phyloP scores from a whole-genome alignment of 1,140 invertebrate genomes.

The Drosophila repleta region DNA sequence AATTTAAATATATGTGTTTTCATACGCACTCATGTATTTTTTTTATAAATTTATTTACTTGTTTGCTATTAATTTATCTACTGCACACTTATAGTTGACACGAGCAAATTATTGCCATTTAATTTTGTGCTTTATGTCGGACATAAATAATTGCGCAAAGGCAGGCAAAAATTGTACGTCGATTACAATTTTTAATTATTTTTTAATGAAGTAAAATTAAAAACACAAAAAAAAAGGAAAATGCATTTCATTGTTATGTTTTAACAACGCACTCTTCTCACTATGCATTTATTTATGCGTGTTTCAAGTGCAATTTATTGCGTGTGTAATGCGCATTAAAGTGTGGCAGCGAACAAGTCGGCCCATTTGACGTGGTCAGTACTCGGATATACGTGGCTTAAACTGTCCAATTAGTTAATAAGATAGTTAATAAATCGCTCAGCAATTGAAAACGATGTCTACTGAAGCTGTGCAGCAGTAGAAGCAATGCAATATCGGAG shows the following conservation, averaged over 20 bases:
- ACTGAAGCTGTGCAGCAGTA: too few relatives aligned
- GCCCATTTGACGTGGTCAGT: slow-evolving; percentile 28
- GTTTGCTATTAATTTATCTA: slow-evolving; percentile 77
- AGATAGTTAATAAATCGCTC: background rate
- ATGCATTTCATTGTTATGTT: slow-evolving; percentile 10
- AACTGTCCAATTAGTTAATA: slow-evolving; percentile 11
- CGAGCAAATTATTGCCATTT: slow-evolving; percentile 77
- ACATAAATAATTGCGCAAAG: slow-evolving; percentile 80
- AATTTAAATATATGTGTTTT: slow-evolving; percentile 26
- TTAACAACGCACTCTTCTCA: slow-evolving; percentile 5
- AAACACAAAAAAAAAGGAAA: slow-evolving; percentile 21
- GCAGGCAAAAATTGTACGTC: slow-evolving; percentile 70
- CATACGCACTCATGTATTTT: slow-evolving; percentile 50
- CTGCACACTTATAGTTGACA: slow-evolving; percentile 77
- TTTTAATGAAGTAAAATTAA: slow-evolving; percentile 70
- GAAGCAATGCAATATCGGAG: too few relatives aligned
- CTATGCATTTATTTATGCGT: slow-evolving; percentile 73
- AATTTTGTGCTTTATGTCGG: slow-evolving; percentile 72
- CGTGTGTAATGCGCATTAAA: slow-evolving; percentile 63
- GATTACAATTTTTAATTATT: slow-evolving; percentile 81
- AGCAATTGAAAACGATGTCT: background rate
- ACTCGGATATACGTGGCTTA: slow-evolving; percentile 1
- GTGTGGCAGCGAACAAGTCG: slow-evolving; percentile 22
- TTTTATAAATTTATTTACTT: slow-evolving; percentile 62
- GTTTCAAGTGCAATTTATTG: slow-evolving; percentile 73